These are phyloP conservation scores for Aselliscus stoliczkanus DNA, from an alignment of 2,797 vertebrate genomes.

Conservation along the genomic window DNA sequence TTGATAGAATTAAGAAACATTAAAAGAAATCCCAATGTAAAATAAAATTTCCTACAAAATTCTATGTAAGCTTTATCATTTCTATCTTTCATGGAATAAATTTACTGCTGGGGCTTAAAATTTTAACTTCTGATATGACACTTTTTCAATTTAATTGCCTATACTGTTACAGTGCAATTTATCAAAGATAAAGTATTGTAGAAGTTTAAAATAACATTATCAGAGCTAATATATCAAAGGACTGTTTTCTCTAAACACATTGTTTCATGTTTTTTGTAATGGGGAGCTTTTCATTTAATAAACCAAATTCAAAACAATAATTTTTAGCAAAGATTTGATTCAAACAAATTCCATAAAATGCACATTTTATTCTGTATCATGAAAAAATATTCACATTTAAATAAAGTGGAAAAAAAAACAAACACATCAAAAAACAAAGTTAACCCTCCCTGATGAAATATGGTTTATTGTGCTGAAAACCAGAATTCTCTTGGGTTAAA, in stretches of 20 bases:
- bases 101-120: neutral
- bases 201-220: neutral
- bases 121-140: neutral
- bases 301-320: constrained; percentile 22
- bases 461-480: constrained; percentile 86
- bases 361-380: constrained; percentile 85
- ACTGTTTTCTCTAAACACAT: neutral
- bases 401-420: constrained; percentile 72
- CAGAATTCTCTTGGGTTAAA: constrained; percentile 79
- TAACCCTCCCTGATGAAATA: constrained; percentile 84
- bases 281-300: neutral
- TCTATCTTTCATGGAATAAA: neutral
- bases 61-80: constrained; percentile 2
- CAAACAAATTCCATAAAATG: constrained; percentile 82
- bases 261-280: neutral
- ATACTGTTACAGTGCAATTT: neutral
- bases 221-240: neutral
- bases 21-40: neutral
- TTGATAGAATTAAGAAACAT: neutral
- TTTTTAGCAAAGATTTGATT: constrained; percentile 61
- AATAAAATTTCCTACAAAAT: neutral
- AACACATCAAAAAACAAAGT: constrained; percentile 63
- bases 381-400: constrained; percentile 86
- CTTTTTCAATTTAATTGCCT: neutral
- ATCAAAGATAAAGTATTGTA: neutral